Conservation (phyloP, 2,888 invertebrate genomes). For the Thymelicus acteon region DNA sequence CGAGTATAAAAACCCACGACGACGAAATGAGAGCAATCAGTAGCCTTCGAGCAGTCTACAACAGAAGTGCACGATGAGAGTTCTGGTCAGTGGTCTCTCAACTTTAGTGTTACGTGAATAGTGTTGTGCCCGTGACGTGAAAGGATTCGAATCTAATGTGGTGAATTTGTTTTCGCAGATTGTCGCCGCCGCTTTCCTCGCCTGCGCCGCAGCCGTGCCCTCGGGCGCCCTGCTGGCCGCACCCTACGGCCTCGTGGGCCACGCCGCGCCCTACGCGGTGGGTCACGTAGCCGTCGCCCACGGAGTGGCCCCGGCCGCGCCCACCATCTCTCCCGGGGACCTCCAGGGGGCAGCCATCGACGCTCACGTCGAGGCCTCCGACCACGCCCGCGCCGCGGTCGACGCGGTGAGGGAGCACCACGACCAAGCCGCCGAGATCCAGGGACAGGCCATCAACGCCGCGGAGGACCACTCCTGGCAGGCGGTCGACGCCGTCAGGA, state of each 20-base stretch:
- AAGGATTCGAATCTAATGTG: slow-evolving; percentile 47
- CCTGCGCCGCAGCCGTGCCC: slow-evolving; percentile 76
- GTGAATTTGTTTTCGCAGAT: slow-evolving; percentile 71
- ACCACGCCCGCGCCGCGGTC: slow-evolving; percentile 76
- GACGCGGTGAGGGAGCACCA: slow-evolving; percentile 75
- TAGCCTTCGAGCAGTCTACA: slow-evolving; percentile 83
- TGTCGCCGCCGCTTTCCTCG: slow-evolving; percentile 81
- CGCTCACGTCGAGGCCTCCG: slow-evolving; percentile 74
- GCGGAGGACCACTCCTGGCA: slow-evolving; percentile 80
- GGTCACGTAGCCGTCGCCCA: slow-evolving; percentile 57
- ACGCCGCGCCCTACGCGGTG: slow-evolving; percentile 44
- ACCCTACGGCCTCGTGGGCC: slow-evolving; percentile 53
- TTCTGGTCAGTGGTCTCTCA: slow-evolving; percentile 72
- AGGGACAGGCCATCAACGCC: slow-evolving; percentile 77
- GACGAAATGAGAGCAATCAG: slow-evolving; percentile 78
- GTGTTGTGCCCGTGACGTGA: slow-evolving; percentile 48
- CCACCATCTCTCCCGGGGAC: slow-evolving; percentile 79
- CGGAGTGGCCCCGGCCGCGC: slow-evolving; percentile 57
- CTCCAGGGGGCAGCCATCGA: slow-evolving; percentile 76
- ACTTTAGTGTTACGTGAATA: slow-evolving; percentile 49
- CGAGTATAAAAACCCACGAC: slow-evolving; percentile 73
- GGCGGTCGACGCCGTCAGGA: slow-evolving; percentile 75
- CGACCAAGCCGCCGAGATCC: slow-evolving; percentile 77
- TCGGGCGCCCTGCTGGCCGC: slow-evolving; percentile 70
- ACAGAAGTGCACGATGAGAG: slow-evolving; percentile 84